A percentile compares a stretch with the other conserved stretches of the same genome.
These are phyloP conservation scores for Clistopyga incitator DNA, from an alignment of 2,888 invertebrate genomes.

Conservation along the genomic window DNA sequence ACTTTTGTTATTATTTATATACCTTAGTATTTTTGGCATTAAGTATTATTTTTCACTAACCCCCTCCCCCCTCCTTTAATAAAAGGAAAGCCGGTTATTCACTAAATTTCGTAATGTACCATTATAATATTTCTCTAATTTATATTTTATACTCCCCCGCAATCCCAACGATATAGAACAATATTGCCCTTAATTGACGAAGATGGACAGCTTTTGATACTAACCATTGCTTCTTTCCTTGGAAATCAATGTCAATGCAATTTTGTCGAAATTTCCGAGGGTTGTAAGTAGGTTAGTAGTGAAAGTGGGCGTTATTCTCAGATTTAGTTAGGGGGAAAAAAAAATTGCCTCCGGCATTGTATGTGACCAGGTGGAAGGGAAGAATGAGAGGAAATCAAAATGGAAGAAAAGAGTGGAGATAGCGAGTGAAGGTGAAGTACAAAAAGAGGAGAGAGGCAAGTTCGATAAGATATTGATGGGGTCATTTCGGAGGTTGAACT, in stretches of 20 bases:
- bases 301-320: background rate
- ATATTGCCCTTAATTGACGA: background rate
- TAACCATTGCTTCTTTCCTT: background rate
- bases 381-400: constrained; percentile 36
- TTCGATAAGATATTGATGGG: constrained; percentile 60
- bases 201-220: background rate
- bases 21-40: too few relatives aligned
- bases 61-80: too few relatives aligned
- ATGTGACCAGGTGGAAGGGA: constrained; percentile 9
- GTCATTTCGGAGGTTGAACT: constrained; percentile 58
- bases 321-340: background rate
- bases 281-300: background rate
- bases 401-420: constrained; percentile 19
- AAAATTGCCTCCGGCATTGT: constrained; percentile 25
- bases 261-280: background rate
- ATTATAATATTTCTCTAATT: background rate
- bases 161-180: background rate
- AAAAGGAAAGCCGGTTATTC: too few relatives aligned
- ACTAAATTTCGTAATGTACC: background rate
- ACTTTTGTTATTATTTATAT: too few relatives aligned
- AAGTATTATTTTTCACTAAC: too few relatives aligned
- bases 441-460: constrained; percentile 39
- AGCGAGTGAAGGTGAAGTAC: constrained; percentile 8
- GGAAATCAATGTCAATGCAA: background rate
- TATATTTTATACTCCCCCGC: too few relatives aligned